Evolutionary conservation across 2,888 invertebrate species (phyloP), one percentile per base, ranked within the genome.

Genomic region (Melipona beecheii): DNA sequence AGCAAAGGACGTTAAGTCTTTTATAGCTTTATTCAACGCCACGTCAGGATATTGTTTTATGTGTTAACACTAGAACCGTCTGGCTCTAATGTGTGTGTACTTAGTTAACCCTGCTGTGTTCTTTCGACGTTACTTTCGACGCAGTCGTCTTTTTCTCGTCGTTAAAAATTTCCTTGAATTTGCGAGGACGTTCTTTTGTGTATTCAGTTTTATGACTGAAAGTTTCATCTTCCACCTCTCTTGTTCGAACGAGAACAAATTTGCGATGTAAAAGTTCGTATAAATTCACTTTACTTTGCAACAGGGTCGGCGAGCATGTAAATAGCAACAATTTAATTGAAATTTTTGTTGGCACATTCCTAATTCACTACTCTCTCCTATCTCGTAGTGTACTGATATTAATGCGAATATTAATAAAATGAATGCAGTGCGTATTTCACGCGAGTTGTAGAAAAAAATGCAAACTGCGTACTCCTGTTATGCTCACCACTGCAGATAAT

Each of bases 11-110:
- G 68, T 13, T 66, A 54, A 65, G 49, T 72, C 70, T 74, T 49
- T 76, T 60, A 81, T 5, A n/a, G 17, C 78, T 43, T 65, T 6
- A 70, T 62, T 27, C 17, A 19, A 31, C 31, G 11, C 4, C 4
- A 9, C 2, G 21, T 31, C 31, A 11, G 11, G 1, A 65, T 36
- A n/a, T 65, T n/a, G 15, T 36, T 65, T 56, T n/a, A n/a, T n/a
- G n/a, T n/a, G n/a, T 56, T 15, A 56, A 56, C n/a, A 56, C 4
- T 56, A n/a, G 0, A 56, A 56, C 13, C 13, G 4, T 2, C 13
- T 56, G n/a, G 13, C n/a, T 56, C n/a, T n/a, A 56, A 56, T 56
- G n/a, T 56, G n/a, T 9, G 56, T 36, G 9, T 43, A 9, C 43
- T 43, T 43, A 43, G 0, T 43, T 43, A 43, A 43, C 11, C 11